Evolutionary conservation across 2,888 invertebrate genomes (phyloP).

Genomic region (Drosophila ustulata): DNA sequence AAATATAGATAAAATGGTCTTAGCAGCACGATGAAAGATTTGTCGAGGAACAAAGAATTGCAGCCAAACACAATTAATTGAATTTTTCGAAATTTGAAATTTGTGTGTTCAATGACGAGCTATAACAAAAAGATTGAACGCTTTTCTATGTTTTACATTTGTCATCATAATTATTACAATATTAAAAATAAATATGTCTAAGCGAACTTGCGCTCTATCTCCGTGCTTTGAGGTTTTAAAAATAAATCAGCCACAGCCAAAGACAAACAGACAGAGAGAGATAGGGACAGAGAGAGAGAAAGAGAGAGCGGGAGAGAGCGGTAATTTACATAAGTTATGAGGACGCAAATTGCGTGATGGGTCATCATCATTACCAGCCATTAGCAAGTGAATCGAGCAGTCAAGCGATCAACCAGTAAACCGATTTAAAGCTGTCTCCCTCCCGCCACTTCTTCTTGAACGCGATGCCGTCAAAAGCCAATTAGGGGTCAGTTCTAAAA

Average conservation of each 20-base stretch:
- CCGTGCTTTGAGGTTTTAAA: conserved; percentile 34
- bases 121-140: too few species aligned
- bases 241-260: conserved; percentile 44
- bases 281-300: neutral
- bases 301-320: neutral
- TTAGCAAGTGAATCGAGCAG: conserved; percentile 30
- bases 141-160: conserved; percentile 55
- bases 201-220: conserved; percentile 7
- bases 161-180: conserved; percentile 72
- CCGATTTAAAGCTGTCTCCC: conserved; percentile 19
- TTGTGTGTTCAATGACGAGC: too few species aligned
- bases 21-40: too few species aligned
- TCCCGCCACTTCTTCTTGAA: neutral
- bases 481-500: conserved; percentile 77
- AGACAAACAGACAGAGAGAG: conserved; percentile 3
- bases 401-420: conserved; percentile 12
- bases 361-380: conserved; percentile 22
- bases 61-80: too few species aligned
- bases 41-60: too few species aligned
- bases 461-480: conserved; percentile 58
- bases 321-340: conserved; percentile 56
- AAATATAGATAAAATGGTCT: too few species aligned
- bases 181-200: conserved; percentile 30
- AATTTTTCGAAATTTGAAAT: too few species aligned
- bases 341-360: conserved; percentile 52